These are phyloP conservation scores for Trididemnum clinides DNA, from an alignment of 23 tunicate species.

Conservation along the genomic window DNA sequence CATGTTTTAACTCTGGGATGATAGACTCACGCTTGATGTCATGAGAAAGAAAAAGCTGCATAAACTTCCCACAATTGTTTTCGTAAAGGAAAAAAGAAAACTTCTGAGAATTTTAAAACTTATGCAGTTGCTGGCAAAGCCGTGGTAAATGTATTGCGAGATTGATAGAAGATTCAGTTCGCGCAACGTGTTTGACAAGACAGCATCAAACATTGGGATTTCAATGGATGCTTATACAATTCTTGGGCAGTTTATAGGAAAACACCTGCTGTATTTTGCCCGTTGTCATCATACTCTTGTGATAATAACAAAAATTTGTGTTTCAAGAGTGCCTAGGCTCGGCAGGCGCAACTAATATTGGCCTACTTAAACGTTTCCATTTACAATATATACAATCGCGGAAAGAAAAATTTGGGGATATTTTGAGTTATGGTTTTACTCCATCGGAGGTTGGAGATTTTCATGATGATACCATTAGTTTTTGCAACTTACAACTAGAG, in stretches of 20 bases:
- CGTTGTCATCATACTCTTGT: neutral
- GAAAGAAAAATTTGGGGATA: neutral
- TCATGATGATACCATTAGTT: neutral
- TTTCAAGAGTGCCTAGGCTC: too few species aligned
- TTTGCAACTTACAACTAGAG: neutral
- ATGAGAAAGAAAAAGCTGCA: neutral
- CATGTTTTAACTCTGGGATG: slow-evolving; percentile 3
- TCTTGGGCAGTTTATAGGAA: neutral
- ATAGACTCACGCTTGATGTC: neutral
- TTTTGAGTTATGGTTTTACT: neutral
- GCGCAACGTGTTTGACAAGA: neutral
- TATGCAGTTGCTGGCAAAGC: neutral
- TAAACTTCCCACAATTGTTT: neutral
- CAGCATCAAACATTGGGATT: neutral
- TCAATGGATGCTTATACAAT: neutral
- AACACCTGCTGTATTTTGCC: neutral
- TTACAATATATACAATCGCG: neutral
- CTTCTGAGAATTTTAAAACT: neutral
- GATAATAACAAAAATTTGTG: neutral
- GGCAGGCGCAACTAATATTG: too few species aligned
- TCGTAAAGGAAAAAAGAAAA: neutral
- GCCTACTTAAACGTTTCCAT: neutral
- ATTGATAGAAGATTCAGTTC: neutral
- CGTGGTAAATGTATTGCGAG: neutral
- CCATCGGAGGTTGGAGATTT: neutral